Percentiles rank a stretch among this genome's conserved stretches.
phyloP scores from a whole-genome alignment of 2,888 invertebrate species.

The Icerya purchasi region DNA sequence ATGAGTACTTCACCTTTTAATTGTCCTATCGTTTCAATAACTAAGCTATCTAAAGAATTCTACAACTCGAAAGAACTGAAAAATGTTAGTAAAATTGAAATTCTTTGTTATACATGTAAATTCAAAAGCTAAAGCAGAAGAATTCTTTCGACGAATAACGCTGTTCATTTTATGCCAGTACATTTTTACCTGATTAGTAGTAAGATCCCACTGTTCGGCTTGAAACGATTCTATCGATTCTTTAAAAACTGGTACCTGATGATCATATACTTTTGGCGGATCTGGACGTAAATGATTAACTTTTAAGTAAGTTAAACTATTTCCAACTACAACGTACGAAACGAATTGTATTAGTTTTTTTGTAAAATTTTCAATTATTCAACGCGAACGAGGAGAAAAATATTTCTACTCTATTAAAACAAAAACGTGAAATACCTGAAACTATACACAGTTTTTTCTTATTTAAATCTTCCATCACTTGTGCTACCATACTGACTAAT shows the following conservation, averaged over 20 bases:
- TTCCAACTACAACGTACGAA: conserved; percentile 41
- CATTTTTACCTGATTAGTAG: conserved; percentile 82
- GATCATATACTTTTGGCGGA: conserved; percentile 59
- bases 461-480: conserved; percentile 63
- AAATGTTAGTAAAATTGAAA: no score
- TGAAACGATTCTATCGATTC: conserved; percentile 40
- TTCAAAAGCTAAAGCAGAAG: no score
- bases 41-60: no score
- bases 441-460: conserved; percentile 53
- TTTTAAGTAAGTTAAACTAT: conserved; percentile 73
- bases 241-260: conserved; percentile 72
- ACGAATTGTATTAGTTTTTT: no score
- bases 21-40: no score
- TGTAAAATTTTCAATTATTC: no score
- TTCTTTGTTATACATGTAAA: no score
- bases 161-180: no score
- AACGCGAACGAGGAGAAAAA: no score
- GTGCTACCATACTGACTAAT: conserved; percentile 50
- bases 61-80: no score
- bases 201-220: conserved; percentile 72
- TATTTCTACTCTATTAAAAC: conserved; percentile 15
- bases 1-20: no score
- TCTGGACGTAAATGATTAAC: conserved; percentile 61
- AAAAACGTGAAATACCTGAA: conserved; percentile 31
- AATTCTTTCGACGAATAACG: no score